A percentile compares a stretch with the other conserved stretches of the same genome.
phyloP scores from a whole-genome alignment of 2,888 invertebrate species.

The Micoletzkya japonica region DNA sequence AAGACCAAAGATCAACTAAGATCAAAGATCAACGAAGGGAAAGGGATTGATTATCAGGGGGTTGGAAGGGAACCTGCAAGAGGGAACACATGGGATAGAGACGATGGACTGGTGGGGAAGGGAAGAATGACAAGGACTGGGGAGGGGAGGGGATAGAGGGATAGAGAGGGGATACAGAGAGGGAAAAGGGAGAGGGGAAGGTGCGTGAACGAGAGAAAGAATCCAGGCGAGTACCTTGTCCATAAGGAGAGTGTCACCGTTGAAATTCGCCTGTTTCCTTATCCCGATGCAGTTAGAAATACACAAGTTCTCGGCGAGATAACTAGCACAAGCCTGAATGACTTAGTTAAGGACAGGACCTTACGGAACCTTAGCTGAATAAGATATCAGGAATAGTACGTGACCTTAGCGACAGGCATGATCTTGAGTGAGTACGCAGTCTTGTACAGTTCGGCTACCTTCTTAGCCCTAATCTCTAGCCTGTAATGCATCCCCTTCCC shows the following conservation, averaged over 20 bases:
- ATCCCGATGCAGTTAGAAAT: conserved; percentile 68
- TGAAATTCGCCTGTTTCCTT: conserved; percentile 60
- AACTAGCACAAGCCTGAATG: conserved; percentile 73
- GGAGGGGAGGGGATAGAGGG: no score
- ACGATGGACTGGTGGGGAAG: no score
- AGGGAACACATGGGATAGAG: no score
- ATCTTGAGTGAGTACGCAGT: conserved; percentile 78
- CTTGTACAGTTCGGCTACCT: conserved; percentile 78
- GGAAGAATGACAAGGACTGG: no score
- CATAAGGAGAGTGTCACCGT: conserved; percentile 55
- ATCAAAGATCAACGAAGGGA: neutral
- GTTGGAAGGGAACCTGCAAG: no score
- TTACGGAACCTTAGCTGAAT: neutral
- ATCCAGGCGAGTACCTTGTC: no score
- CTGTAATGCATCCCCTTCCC: conserved; percentile 61
- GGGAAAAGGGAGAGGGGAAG: no score
- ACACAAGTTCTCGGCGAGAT: conserved; percentile 74
- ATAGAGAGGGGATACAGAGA: no score
- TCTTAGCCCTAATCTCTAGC: conserved; percentile 68
- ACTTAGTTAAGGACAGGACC: neutral
- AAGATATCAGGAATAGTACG: neutral
- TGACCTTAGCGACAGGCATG: conserved; percentile 73
- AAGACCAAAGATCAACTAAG: neutral
- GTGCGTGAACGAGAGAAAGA: no score
- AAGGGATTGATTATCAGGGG: no score